Base-by-base conservation (phyloP, 1,140 invertebrate genomes). In the Scaptomyza montana region DNA sequence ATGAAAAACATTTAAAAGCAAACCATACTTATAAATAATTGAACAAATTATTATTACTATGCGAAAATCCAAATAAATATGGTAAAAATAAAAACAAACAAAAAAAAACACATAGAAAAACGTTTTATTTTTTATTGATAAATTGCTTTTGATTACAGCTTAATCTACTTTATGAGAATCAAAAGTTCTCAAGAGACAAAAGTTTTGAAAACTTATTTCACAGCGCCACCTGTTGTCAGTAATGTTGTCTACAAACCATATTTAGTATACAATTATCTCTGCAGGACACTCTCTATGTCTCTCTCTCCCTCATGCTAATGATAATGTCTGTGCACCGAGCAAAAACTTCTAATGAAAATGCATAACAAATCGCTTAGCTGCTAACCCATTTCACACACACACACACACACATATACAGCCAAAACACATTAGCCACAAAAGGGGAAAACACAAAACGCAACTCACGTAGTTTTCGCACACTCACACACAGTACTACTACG, bases 61-160 rank as follows among this genome's bases (percentile, higher is more conserved):
- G 82, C 82, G 56, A 87, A 78, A 87, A 87, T 87, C 82, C 78
- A 86, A 78, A 86, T 86, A 86, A 86, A 86, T 86, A 81, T 41
- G 45, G 3, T 25, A 25, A 25, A 84, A 61, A 62, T 12, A 60
- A 51, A 60, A 39, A 68, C 30, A 73, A 55, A 62, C 51, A 51
- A 56, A 51, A 56, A 51, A 47, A 43, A 1, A 51, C 9, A 74
- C 16, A 16, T 1, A 16, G 3, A 25, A 25, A 25, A 25, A 25
- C 21, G 21, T 25, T 25, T 13, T 6, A 21, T 4, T 39, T 39
- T 3, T 3, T 39, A 10, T 2, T 12, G 10, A 10, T 10, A 10
- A 10, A n/a, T n/a, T 4, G 5, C 1, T 43, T 43, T 43, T 43
- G 7, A 43, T 43, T 43, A 1, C 39, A 43, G 36, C 9, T 39